Evolutionary conservation across 1,140 invertebrate genomes (phyloP).

Genomic region (Pinna nobilis): DNA sequence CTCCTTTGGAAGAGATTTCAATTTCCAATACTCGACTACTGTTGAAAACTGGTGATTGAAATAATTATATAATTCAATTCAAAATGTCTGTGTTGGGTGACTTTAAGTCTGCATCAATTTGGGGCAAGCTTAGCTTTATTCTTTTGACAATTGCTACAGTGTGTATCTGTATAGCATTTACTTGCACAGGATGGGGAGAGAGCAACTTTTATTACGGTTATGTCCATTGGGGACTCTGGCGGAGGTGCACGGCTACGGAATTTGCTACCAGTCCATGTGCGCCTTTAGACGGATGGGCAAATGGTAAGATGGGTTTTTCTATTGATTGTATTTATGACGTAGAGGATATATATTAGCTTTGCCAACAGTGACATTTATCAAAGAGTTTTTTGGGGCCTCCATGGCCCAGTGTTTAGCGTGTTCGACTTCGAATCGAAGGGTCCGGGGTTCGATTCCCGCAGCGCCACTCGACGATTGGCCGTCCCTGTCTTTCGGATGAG

Average conservation of each 20-base stretch:
- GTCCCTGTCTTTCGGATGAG: too few relatives aligned
- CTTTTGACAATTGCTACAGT: constrained; percentile 26
- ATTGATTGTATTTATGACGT: too few relatives aligned
- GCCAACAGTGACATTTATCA: too few relatives aligned
- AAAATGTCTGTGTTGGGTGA: constrained; percentile 30
- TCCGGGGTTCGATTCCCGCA: too few relatives aligned
- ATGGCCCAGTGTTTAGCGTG: too few relatives aligned
- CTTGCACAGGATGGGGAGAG: constrained; percentile 39
- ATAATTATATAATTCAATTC: not conserved
- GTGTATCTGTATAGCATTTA: constrained; percentile 30
- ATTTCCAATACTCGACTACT: too few relatives aligned
- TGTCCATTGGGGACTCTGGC: constrained; percentile 34
- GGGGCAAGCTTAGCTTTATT: constrained; percentile 30
- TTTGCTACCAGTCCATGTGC: not conserved
- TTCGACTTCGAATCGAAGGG: too few relatives aligned
- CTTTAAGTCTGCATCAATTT: constrained; percentile 34
- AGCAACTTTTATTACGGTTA: not conserved
- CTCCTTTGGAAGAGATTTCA: too few relatives aligned
- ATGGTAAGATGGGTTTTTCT: constrained; percentile 29
- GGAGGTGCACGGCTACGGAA: constrained; percentile 2
- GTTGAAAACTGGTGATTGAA: too few relatives aligned
- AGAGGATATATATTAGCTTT: too few relatives aligned
- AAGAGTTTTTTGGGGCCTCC: too few relatives aligned
- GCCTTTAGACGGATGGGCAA: constrained; percentile 22
- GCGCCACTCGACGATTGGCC: too few relatives aligned